phyloP scores from a whole-genome alignment of 1,140 invertebrate genomes.

The Helicoverpa zea region DNA sequence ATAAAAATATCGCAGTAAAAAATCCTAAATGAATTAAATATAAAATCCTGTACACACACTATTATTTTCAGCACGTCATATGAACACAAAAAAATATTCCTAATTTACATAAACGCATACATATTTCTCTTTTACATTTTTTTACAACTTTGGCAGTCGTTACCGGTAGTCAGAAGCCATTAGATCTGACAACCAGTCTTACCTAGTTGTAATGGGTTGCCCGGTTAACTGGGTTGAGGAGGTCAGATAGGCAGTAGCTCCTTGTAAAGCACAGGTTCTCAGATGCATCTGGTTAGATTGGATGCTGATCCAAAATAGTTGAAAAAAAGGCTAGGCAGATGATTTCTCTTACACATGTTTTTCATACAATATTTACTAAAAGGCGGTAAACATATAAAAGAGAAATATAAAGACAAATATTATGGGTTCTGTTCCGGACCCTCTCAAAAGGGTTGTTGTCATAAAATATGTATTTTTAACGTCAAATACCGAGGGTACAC shows the following conservation, averaged over 20 bases:
- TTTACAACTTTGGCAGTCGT: no score
- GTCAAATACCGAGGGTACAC: neutral
- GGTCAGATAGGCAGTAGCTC: no score
- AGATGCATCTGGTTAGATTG: no score
- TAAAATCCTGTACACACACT: neutral
- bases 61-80: neutral
- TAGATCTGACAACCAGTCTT: no score
- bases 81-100: neutral
- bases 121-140: neutral
- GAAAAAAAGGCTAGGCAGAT: no score
- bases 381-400: constrained; percentile 9
- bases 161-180: no score
- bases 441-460: neutral
- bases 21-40: no score
- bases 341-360: constrained; percentile 2
- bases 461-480: constrained; percentile 16
- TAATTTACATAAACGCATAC: neutral
- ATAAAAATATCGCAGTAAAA: no score
- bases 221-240: no score
- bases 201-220: no score
- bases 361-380: constrained; percentile 12
- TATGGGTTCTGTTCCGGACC: constrained; percentile 10
- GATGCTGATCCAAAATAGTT: no score
- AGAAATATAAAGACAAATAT: constrained; percentile 21
- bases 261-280: no score